Evolutionary conservation across 2,888 invertebrate species (phyloP), one percentile per base, ranked within the genome.

Genomic region (Lepetodrilus schrolli): DNA sequence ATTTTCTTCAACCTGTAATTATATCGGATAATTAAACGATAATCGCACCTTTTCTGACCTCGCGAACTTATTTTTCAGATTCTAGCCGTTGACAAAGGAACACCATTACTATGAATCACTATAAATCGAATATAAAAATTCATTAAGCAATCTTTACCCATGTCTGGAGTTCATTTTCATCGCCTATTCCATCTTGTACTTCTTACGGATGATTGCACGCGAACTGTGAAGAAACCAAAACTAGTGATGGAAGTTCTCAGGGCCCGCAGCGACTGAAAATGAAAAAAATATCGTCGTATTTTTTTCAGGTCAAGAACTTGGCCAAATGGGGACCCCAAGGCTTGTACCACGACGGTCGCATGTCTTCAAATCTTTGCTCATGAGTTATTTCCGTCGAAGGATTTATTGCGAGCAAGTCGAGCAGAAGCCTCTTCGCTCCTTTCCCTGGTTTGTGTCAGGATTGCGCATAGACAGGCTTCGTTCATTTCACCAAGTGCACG

Each of bases 401-500:
- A 66, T 21, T 66, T 66, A 38, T 66, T 66, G 66, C 66, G 66
- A 66, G 20, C 21, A 7, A 66, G 20, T 38, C 20, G 66, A 66
- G 38, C 37, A 38, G 23, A 20, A 43, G 66, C 20, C 8, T 5
- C 23, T 26, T 68, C 43, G 68, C 47, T 8, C 17, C n/a, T 30
- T n/a, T 20, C 21, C 47, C 68, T 30, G 43, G 23, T 68, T 68
- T 47, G 20, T 47, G 30, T 68, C 68, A 68, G 17, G 47, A 13
- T 26, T 17, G 30, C 5, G 23, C 47, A 47, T 38, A 43, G 43
- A 47, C 43, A 30, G 47, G 47, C 43, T 43, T 68, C 47, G 23
- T 68, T 68, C 68, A 68, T 68, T 68, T 68, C 47, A 68, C 43
- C 30, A 68, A 26, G 26, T 58, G 38, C 51, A 51, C 70, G 70